These are phyloP conservation scores for Tetramorium alpestre DNA, from an alignment of 1,140 invertebrate genomes.

Conservation along the genomic window DNA sequence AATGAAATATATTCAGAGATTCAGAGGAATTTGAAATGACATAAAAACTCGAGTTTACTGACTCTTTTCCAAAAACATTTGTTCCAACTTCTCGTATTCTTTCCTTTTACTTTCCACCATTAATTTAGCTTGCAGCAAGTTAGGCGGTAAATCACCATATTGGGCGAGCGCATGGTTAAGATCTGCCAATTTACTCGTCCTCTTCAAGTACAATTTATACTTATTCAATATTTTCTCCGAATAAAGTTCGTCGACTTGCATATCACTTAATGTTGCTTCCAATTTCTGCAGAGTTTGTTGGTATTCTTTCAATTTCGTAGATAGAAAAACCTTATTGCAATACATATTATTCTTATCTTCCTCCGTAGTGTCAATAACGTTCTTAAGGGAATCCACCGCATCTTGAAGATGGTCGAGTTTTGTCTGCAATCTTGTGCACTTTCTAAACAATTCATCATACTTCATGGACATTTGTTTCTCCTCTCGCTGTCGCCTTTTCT, in stretches of 20 bases:
- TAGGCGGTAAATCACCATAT: conserved; percentile 80
- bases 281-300: conserved; percentile 71
- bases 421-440: conserved; percentile 70
- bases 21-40: conserved; percentile 29
- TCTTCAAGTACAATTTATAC: conserved; percentile 73
- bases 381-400: conserved; percentile 66
- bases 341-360: conserved; percentile 71
- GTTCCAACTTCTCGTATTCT: conserved; percentile 74
- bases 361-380: conserved; percentile 53
- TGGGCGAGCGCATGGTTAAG: conserved; percentile 74
- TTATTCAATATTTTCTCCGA: conserved; percentile 75
- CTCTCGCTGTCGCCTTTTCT: conserved; percentile 71
- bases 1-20: background rate
- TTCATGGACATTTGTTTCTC: conserved; percentile 73
- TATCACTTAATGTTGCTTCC: conserved; percentile 68
- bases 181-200: conserved; percentile 70
- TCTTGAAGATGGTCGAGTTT: conserved; percentile 72
- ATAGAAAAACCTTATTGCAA: conserved; percentile 70
- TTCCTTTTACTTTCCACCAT: conserved; percentile 75
- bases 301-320: conserved; percentile 78
- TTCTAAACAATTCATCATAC: conserved; percentile 75
- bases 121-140: conserved; percentile 80
- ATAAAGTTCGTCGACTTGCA: conserved; percentile 74
- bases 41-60: conserved; percentile 22
- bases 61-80: conserved; percentile 56